Evolutionary conservation across 2,113 vertebrate genomes (phyloP).

Genomic region (Lepisosteus osseus): DNA sequence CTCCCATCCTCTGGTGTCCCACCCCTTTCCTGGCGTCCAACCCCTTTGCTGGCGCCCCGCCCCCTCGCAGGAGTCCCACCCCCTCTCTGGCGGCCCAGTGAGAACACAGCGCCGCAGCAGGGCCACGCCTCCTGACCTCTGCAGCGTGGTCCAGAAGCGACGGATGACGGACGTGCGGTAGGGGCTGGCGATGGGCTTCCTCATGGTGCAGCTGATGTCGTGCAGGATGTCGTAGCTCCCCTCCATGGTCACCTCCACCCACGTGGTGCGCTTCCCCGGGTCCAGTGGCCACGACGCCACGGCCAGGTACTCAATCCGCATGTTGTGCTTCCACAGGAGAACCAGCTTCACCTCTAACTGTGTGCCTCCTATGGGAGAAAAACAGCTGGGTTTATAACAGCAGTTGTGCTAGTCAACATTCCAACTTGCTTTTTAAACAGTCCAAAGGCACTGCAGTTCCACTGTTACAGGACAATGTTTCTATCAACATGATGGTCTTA

Average conservation of each 20-base stretch:
- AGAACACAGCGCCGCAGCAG: background rate
- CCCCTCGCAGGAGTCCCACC: too few relatives aligned
- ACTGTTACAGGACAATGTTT: too few relatives aligned
- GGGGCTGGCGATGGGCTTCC: slow-evolving; percentile 92
- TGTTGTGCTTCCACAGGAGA: slow-evolving; percentile 96
- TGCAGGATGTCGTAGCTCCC: slow-evolving; percentile 97
- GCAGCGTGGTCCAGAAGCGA: slow-evolving; percentile 96
- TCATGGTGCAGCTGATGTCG: slow-evolving; percentile 94
- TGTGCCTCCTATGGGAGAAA: slow-evolving; percentile 69
- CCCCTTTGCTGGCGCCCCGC: too few relatives aligned
- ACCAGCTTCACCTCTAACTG: slow-evolving; percentile 94
- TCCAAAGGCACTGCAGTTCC: too few relatives aligned
- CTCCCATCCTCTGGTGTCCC: too few relatives aligned
- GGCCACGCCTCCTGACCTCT: slow-evolving; percentile 69
- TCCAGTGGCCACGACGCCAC: slow-evolving; percentile 87
- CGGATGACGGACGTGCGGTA: slow-evolving; percentile 95
- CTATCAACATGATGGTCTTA: too few relatives aligned
- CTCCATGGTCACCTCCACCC: slow-evolving; percentile 97
- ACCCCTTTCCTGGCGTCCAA: too few relatives aligned
- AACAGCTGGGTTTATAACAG: background rate
- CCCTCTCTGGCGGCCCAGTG: background rate
- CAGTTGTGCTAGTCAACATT: too few relatives aligned
- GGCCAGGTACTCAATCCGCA: slow-evolving; percentile 93
- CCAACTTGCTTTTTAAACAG: too few relatives aligned
- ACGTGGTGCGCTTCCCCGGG: slow-evolving; percentile 71